Evolutionary conservation across 2,113 vertebrate genomes (phyloP).

Genomic region (Vulpes lagopus): DNA sequence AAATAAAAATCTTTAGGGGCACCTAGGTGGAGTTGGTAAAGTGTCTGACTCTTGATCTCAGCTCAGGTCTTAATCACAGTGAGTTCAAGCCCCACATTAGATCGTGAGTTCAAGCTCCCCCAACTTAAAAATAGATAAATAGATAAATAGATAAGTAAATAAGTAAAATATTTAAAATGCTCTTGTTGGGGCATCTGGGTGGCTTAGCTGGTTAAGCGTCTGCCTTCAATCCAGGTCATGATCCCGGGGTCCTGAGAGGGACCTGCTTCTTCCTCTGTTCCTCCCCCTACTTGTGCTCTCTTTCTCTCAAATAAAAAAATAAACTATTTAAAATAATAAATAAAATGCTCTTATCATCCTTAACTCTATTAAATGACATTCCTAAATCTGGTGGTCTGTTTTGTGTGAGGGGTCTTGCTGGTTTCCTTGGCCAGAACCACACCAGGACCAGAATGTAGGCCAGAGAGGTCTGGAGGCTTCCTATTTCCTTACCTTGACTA

Average conservation of each 20-base stretch:
- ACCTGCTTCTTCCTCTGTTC: neutral
- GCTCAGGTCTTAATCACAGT: neutral
- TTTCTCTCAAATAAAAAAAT: neutral
- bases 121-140: neutral
- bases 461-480: neutral
- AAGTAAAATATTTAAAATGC: neutral
- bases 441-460: neutral
- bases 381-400: neutral
- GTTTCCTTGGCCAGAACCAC: neutral
- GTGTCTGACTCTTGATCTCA: neutral
- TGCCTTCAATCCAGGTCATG: too few relatives aligned
- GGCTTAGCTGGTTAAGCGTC: too few relatives aligned
- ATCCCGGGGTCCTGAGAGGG: too few relatives aligned
- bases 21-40: neutral
- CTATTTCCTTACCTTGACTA: neutral
- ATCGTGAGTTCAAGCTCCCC: neutral
- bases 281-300: neutral
- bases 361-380: neutral
- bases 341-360: neutral
- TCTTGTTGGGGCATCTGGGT: neutral
- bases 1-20: neutral
- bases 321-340: neutral
- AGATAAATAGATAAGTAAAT: neutral
- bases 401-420: neutral
- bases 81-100: neutral